These are phyloP conservation scores for Myiotriccus ornatus DNA, from an alignment of 2,797 vertebrate genomes.

Conservation along the genomic window DNA sequence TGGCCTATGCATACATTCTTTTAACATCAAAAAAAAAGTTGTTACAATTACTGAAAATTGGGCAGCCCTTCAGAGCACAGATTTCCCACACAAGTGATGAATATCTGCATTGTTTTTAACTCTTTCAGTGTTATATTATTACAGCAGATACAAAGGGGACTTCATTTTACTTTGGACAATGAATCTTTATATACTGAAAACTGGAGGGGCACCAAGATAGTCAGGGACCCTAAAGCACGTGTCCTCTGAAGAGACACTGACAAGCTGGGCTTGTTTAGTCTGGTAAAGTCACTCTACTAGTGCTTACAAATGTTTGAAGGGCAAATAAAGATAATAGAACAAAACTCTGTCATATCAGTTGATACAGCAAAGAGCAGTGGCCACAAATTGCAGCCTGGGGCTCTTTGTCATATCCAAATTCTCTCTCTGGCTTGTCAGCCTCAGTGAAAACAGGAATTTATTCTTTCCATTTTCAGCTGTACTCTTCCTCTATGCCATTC, in stretches of 20 bases:
- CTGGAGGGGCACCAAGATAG: constrained; percentile 23
- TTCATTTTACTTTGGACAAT: constrained; percentile 33
- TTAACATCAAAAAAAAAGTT: constrained; percentile 53
- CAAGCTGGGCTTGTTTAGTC: constrained; percentile 18
- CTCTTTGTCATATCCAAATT: not conserved
- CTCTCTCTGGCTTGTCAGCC: not conserved
- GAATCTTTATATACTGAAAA: constrained; percentile 32
- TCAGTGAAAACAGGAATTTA: not conserved
- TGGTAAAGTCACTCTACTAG: not conserved
- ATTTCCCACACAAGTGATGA: constrained; percentile 36
- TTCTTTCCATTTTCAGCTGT: not conserved
- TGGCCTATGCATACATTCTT: constrained; percentile 46
- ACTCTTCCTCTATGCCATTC: not conserved
- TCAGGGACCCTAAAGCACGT: not conserved
- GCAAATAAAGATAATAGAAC: not conserved
- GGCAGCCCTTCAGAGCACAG: constrained; percentile 46
- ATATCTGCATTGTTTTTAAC: constrained; percentile 35
- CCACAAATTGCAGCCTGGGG: not conserved
- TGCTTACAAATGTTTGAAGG: not conserved
- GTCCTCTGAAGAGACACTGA: not conserved
- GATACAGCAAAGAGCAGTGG: not conserved
- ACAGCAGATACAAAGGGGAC: not conserved
- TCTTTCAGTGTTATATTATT: constrained; percentile 30
- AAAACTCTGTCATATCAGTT: not conserved
- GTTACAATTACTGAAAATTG: constrained; percentile 38